phyloP scores from a whole-genome alignment of 1,140 invertebrate genomes.

The Hyles vespertilio region DNA sequence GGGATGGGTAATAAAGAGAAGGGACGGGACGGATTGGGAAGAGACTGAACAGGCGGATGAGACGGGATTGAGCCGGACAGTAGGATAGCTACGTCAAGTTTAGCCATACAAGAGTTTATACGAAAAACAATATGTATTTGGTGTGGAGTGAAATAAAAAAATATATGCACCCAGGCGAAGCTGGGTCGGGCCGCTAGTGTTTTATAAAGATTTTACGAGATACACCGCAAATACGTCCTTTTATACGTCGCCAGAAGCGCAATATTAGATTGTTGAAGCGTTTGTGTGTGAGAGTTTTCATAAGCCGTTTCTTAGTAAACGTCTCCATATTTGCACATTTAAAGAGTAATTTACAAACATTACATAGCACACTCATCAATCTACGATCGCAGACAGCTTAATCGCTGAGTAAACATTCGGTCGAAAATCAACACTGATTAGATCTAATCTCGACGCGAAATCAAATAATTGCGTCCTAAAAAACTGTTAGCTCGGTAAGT shows the following conservation, averaged over 20 bases:
- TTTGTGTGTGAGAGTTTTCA: neutral
- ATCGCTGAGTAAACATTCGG: constrained; percentile 3
- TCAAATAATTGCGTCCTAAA: too few relatives aligned
- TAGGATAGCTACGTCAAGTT: too few relatives aligned
- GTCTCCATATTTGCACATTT: constrained; percentile 4
- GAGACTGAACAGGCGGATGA: too few relatives aligned
- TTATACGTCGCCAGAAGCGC: neutral
- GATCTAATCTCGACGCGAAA: constrained; percentile 1
- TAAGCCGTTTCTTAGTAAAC: neutral
- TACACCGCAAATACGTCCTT: constrained; percentile 11
- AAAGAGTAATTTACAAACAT: constrained; percentile 5
- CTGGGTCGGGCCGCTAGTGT: too few relatives aligned
- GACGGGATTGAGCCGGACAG: too few relatives aligned
- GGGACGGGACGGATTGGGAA: too few relatives aligned
- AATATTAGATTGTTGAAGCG: neutral
- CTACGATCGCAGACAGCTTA: constrained; percentile 5
- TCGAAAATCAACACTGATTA: constrained; percentile 8
- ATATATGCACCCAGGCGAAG: too few relatives aligned
- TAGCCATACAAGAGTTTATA: too few relatives aligned
- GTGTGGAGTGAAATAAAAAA: too few relatives aligned
- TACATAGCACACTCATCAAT: constrained; percentile 9
- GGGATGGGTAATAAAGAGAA: too few relatives aligned
- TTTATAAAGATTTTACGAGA: constrained; percentile 36
- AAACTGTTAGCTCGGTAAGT: too few relatives aligned
- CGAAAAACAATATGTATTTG: too few relatives aligned